Conservation (phyloP, 2,113 vertebrate species). For the Pomatorhinus ruficollis region DNA sequence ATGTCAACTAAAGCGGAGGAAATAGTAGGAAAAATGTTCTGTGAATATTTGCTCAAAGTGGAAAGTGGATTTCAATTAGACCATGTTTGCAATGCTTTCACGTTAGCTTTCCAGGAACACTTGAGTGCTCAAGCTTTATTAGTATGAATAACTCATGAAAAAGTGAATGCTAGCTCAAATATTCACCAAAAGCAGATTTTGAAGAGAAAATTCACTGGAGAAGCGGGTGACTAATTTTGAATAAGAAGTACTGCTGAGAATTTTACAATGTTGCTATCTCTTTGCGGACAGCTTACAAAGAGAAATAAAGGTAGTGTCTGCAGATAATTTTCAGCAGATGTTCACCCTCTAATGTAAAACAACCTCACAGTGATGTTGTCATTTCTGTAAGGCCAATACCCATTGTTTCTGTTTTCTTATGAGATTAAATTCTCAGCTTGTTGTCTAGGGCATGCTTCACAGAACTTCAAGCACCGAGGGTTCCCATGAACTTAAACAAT, state of each 20-base stretch:
- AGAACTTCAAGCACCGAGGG: neutral
- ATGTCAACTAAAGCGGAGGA: conserved; percentile 38
- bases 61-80: conserved; percentile 70
- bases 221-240: conserved; percentile 39
- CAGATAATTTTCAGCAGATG: neutral
- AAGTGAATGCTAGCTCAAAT: conserved; percentile 49
- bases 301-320: conserved; percentile 8
- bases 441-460: neutral
- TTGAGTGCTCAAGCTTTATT: conserved; percentile 65
- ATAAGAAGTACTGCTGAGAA: conserved; percentile 35
- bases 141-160: conserved; percentile 63
- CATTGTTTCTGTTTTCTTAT: neutral
- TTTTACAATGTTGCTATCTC: conserved; percentile 23
- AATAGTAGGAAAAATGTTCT: conserved; percentile 57
- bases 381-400: neutral
- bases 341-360: conserved; percentile 7
- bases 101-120: conserved; percentile 60
- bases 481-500: neutral
- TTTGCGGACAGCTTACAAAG: neutral
- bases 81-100: conserved; percentile 60
- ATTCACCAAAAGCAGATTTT: conserved; percentile 50
- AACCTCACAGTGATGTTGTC: neutral
- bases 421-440: conserved; percentile 1
- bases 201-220: conserved; percentile 30
- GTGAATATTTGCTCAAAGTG: conserved; percentile 28